Evolutionary conservation across 2,113 vertebrate genomes (phyloP).

Genomic region (Aptenodytes patagonicus): DNA sequence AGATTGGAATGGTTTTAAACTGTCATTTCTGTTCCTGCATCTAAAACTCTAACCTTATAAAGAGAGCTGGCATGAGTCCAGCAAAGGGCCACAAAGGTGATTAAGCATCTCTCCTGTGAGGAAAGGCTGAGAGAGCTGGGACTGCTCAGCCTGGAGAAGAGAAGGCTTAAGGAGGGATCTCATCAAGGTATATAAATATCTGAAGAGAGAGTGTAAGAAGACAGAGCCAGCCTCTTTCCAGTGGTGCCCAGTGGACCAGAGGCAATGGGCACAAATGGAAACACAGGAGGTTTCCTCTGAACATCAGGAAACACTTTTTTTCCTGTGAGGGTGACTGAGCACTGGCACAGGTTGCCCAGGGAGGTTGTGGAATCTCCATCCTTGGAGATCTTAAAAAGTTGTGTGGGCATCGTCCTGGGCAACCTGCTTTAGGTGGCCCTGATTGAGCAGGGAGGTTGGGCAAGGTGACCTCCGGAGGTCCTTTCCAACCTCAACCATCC

Average conservation of each 20-base stretch:
- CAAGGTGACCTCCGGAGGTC: background rate
- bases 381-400: background rate
- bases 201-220: background rate
- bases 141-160: background rate
- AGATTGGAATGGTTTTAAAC: conserved; percentile 8
- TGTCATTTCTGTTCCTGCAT: background rate
- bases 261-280: background rate
- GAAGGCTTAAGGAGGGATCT: background rate
- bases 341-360: background rate
- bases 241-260: background rate
- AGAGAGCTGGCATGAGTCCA: background rate
- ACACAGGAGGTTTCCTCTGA: background rate
- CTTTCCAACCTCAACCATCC: background rate
- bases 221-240: background rate
- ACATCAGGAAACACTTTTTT: background rate
- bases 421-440: background rate
- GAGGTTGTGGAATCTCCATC: background rate
- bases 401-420: background rate
- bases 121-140: background rate
- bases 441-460: background rate
- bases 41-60: background rate
- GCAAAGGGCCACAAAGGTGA: background rate
- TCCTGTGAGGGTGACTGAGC: background rate
- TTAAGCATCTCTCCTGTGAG: background rate
- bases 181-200: background rate